A percentile compares a stretch with the other conserved stretches of the same genome.
Evolutionary conservation across 2,888 invertebrate genomes (phyloP).

Genomic region (Ephialtes manifestator): DNA sequence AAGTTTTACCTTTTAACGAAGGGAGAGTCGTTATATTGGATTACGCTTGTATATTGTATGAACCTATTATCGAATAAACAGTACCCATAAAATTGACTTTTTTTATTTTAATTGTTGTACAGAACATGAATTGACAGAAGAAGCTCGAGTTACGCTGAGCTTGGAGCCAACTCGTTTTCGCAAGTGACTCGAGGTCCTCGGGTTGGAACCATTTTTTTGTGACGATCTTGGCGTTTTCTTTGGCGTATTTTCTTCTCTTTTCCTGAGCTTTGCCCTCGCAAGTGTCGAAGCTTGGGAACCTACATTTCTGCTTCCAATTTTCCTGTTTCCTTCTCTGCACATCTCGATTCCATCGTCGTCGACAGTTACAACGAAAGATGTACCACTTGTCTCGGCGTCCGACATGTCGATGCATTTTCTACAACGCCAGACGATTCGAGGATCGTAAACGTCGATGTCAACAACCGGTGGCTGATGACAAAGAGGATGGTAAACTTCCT

Average conservation of each 20-base stretch:
- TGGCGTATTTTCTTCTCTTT: slow-evolving; percentile 14
- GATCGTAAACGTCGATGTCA: slow-evolving; percentile 78
- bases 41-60: slow-evolving; percentile 71
- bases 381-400: background rate
- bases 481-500: slow-evolving; percentile 80
- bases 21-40: slow-evolving; percentile 46
- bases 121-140: slow-evolving; percentile 1
- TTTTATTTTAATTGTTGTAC: slow-evolving; percentile 48
- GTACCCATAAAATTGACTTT: slow-evolving; percentile 57
- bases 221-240: slow-evolving; percentile 5
- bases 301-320: slow-evolving; percentile 16
- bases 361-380: slow-evolving; percentile 23
- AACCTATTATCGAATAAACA: slow-evolving; percentile 75
- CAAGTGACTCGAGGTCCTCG: slow-evolving; percentile 35
- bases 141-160: slow-evolving; percentile 69
- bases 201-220: slow-evolving; percentile 25
- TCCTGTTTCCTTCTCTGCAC: slow-evolving; percentile 6
- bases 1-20: slow-evolving; percentile 26
- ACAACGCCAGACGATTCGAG: slow-evolving; percentile 80
- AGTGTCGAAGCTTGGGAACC: slow-evolving; percentile 9
- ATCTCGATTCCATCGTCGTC: slow-evolving; percentile 4
- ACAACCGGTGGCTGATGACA: slow-evolving; percentile 80
- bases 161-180: slow-evolving; percentile 77
- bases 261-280: slow-evolving; percentile 2
- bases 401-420: slow-evolving; percentile 65